phyloP scores from a whole-genome alignment of 2,113 vertebrate genomes.

The Engraulis encrasicolus region DNA sequence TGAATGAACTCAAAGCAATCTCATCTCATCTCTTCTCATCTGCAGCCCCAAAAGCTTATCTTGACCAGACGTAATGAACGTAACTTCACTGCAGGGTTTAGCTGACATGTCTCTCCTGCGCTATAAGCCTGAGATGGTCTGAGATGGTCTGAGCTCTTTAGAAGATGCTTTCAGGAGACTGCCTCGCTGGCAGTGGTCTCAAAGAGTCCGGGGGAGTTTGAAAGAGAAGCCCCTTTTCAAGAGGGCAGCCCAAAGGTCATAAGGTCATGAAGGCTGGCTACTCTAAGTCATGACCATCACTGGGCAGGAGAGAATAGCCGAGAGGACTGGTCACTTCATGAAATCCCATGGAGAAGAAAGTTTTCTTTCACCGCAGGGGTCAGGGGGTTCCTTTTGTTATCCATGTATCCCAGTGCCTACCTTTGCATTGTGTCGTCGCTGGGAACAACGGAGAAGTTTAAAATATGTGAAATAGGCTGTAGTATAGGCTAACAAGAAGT shows the following conservation, averaged over 20 bases:
- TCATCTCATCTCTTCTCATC: not conserved
- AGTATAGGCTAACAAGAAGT: constrained; percentile 28
- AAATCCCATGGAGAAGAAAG: constrained; percentile 45
- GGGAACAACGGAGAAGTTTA: not conserved
- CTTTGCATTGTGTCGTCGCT: not conserved
- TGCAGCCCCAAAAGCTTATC: not conserved
- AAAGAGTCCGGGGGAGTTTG: constrained; percentile 42
- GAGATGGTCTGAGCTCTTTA: not conserved
- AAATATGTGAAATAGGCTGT: constrained; percentile 16
- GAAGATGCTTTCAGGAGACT: constrained; percentile 7
- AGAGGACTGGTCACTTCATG: constrained; percentile 44
- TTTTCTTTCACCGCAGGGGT: not conserved
- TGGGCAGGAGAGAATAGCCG: constrained; percentile 45
- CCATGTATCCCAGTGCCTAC: constrained; percentile 11
- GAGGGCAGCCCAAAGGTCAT: constrained; percentile 62
- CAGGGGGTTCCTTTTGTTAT: constrained; percentile 39
- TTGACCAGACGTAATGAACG: not conserved
- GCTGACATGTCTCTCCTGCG: not conserved
- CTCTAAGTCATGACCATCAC: constrained; percentile 49
- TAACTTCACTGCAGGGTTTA: not conserved
- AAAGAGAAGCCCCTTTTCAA: constrained; percentile 60
- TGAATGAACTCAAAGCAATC: not conserved
- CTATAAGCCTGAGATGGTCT: too few species aligned
- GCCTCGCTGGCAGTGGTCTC: constrained; percentile 43
- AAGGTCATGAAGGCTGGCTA: constrained; percentile 60